Percentiles rank a stretch among this genome's conserved stretches.
phyloP scores from a whole-genome alignment of 1,140 invertebrate species.

The Parasteatoda tepidariorum region DNA sequence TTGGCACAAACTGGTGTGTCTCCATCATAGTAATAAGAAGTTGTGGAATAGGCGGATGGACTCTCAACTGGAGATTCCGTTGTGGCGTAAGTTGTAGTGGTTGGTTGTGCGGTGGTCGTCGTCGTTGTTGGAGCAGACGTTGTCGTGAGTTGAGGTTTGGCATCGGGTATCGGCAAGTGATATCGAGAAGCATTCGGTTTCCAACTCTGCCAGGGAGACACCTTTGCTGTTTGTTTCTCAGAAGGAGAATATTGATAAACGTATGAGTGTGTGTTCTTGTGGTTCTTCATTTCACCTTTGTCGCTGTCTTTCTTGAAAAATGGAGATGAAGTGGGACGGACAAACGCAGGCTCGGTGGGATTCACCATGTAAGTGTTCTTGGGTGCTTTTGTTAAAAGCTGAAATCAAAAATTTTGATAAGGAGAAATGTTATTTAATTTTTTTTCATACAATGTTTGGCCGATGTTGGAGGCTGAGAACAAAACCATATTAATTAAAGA shows the following conservation, averaged over 20 bases:
- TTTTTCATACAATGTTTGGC: no score
- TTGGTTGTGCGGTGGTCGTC: neutral
- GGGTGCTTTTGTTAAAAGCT: slow-evolving; percentile 34
- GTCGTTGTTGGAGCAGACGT: neutral
- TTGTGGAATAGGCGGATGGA: neutral
- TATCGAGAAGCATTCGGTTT: slow-evolving; percentile 9
- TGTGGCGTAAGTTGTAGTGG: neutral
- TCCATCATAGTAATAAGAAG: neutral
- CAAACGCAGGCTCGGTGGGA: neutral
- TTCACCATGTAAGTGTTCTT: slow-evolving; percentile 21
- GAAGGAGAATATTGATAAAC: slow-evolving; percentile 30
- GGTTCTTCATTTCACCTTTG: slow-evolving; percentile 26
- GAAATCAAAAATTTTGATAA: neutral
- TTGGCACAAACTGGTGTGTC: slow-evolving; percentile 36
- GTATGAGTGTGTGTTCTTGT: slow-evolving; percentile 33
- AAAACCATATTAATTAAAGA: no score
- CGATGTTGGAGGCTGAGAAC: no score
- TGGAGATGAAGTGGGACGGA: neutral
- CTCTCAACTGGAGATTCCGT: neutral
- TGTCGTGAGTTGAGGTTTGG: neutral
- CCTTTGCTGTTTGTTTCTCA: slow-evolving; percentile 7
- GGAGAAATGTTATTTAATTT: no score
- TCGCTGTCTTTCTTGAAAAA: neutral
- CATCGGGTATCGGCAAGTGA: neutral
- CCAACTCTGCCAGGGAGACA: neutral